Evolutionary conservation across 2,888 invertebrate genomes (phyloP).

Genomic region (Abscondita cerata): DNA sequence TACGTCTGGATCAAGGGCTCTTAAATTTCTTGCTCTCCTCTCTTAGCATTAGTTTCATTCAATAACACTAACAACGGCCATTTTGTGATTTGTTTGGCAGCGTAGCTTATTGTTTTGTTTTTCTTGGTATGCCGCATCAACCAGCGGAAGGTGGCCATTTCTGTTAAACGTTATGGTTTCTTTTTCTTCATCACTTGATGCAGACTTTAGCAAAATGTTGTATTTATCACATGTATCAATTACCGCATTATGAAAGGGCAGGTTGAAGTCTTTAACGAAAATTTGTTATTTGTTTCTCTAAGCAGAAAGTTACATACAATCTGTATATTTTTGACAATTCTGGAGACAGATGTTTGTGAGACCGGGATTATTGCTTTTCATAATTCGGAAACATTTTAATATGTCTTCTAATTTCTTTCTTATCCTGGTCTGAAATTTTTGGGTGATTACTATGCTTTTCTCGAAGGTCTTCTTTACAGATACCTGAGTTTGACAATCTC

Average conservation of each 20-base stretch:
- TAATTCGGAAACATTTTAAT: background rate
- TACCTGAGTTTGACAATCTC: background rate
- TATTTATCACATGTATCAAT: background rate
- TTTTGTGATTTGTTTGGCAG: background rate
- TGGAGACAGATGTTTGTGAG: background rate
- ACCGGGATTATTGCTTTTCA: background rate
- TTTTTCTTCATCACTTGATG: background rate
- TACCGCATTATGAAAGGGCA: background rate
- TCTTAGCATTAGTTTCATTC: background rate
- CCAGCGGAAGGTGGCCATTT: background rate
- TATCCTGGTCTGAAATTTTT: background rate
- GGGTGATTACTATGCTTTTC: background rate
- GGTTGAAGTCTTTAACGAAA: background rate
- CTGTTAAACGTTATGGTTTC: background rate
- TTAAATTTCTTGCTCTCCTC: background rate
- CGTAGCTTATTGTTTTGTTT: background rate
- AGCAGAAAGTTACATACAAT: background rate
- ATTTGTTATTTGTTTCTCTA: background rate
- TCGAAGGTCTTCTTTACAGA: background rate
- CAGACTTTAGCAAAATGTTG: background rate
- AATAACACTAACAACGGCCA: background rate
- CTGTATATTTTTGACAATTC: background rate
- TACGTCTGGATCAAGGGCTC: background rate
- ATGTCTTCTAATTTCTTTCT: background rate
- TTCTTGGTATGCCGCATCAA: background rate